Base-by-base conservation (phyloP, 2,797 vertebrate genomes). In the Pseudotriccus pelzelni region DNA sequence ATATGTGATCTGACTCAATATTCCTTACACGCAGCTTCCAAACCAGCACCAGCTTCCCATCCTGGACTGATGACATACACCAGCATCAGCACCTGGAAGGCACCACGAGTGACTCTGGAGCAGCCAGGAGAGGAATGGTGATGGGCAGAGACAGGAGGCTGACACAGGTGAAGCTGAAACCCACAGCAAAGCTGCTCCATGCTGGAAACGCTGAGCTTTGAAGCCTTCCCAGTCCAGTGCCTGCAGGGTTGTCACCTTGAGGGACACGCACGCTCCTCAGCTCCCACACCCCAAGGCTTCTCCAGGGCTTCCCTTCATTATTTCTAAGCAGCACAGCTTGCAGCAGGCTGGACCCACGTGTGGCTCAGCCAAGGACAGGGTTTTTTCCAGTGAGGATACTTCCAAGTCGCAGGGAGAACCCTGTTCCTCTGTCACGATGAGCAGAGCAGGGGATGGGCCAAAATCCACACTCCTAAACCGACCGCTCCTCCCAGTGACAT, bases 361-460 rank as follows among this genome's bases (percentile, higher is more conserved):
- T 19, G 32, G 30, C 76, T 85, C 53, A 91, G 58, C 36, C 44
- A 50, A 58, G 22, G 49, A 43, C 0, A 39, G 46, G 50, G 59
- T 28, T 44, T 85, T 75, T 82, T 44, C 63, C 34, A 68, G 44
- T 2, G 1, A 56, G 37, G 76, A 67, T 25, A 34, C 13, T 67
- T 58, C 8, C 30, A 78, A 34, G 44, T 41, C 1, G 0, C 22
- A 60, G 23, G 58, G 34, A 44, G 20, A 82, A 56, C 36, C 49
- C 27, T 4, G 1, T 21, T 68, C 20, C 55, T 77, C 12, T 22
- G 39, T 12, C 52, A 32, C 0, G 1, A 18, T 0, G 0, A 88
- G 46, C 21, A 58, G 34, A 75, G 60, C 39, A 76, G 25, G 34
- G 30, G 36, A 39, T 0, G 44, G 34, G 34, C 30, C 37, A 64